Evolutionary conservation across 1,140 invertebrate genomes (phyloP), one percentile per base, ranked within the genome.

Genomic region (Chlorops oryzae): DNA sequence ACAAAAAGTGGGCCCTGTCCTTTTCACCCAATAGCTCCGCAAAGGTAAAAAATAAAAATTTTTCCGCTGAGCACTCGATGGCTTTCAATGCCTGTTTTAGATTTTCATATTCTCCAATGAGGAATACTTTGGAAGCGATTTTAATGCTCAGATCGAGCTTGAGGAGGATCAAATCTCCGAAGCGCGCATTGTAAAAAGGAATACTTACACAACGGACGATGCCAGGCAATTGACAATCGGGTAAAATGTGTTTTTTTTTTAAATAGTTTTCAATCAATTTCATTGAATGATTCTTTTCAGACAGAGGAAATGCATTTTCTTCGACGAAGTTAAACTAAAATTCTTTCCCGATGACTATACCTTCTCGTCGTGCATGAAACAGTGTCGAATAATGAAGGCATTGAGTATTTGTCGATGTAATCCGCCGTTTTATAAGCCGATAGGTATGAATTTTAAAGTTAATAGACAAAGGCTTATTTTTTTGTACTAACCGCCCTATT

Each of bases 171-270:
- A 76, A 42, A 75, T 82, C n/a, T 75, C 79, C 23, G 80, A 77
- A 55, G 77, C 85, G 6, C 76, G 77, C 0, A 85, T 86, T 56
- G 80, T 80, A 0, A 78, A 83, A 21, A 85, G 83, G 67, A 79
- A 84, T 57, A 86, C 84, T 2, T 85, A 86, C 57, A 86, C 83
- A 0, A 85, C 83, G 2, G 77, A 80, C 34, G 81, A 85, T 59
- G 80, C 82, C 0, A 73, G 77, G 1, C 83, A 86, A 55, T 65
- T 86, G 10, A 79, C 79, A 2, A 78, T 84, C 13, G 69, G 71
- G 56, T 57, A 48, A 37, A 23, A 22, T 42, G 15, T 5, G 10
- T 44, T n/a, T 27, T n/a, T 10, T n/a, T 44, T 13, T 44, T 22
- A 15, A 27, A 15, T 12, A 47, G 2, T n/a, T 3, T 22, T 42